Base-by-base conservation (phyloP, 2,888 invertebrate genomes). In the Euzetes globulus region DNA sequence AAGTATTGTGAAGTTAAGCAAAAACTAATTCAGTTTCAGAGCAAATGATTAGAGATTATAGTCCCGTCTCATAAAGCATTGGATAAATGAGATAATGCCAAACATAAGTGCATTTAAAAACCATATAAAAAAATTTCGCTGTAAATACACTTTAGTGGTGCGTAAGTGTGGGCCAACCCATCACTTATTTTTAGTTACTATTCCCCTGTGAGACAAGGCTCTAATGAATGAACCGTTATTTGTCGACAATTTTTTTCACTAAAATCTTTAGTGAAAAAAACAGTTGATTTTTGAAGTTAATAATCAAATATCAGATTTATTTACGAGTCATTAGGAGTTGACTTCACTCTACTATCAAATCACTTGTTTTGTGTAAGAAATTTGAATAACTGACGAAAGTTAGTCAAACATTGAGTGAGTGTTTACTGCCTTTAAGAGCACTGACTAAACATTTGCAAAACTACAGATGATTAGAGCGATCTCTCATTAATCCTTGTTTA, bases 251-350 rank as follows among this genome's bases (percentile, higher is more conserved):
- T 19, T 52, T 52, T 13, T 9, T 13, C 41, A n/a, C 25, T n/a
- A 22, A 52, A 19, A 22, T 52, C 19, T 52, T 22, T 52, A 27
- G 58, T 25, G 25, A 25, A 58, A 58, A n/a, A 58, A 58, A 58
- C 58, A 29, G 29, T 15, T 19, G 4, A 58, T 58, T 15, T 19
- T 58, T 58, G 3, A 33, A 55, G 27, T 58, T 25, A 19, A 58
- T 58, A 58, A 58, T 58, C 27, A 29, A 58, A 58, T 25, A 58
- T 58, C 29, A 58, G 58, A 58, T 58, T 58, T 41, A 41, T 11
- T 41, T 58, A 58, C 58, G 58, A 58, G 27, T 58, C 58, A 58
- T 58, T 58, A 58, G 58, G 13, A 58, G 29, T 29, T 25, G 29
- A 58, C 25, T 29, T 58, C 58, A 58, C 58, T 58, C 19, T 25